phyloP scores from a whole-genome alignment of 2,797 vertebrate species.

The Chloroceryle inda region DNA sequence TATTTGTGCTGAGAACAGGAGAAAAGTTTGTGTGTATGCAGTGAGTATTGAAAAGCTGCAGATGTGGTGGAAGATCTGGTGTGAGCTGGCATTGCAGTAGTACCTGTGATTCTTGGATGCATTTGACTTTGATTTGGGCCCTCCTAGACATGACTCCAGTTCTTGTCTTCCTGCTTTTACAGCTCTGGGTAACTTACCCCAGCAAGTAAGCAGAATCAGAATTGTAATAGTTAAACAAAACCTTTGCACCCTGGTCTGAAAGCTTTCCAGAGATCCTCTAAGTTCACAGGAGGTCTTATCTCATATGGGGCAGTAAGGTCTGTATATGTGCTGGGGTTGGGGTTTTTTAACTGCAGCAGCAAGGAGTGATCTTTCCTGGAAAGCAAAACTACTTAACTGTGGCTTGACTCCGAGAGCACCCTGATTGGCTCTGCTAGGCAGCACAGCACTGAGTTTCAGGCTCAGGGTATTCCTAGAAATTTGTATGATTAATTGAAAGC shows the following conservation, averaged over 20 bases:
- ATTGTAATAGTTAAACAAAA: neutral
- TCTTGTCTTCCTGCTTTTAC: neutral
- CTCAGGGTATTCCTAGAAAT: slow-evolving; percentile 81
- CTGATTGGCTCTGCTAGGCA: slow-evolving; percentile 83
- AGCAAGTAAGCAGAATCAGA: neutral
- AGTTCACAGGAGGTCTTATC: neutral
- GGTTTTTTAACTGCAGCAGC: neutral
- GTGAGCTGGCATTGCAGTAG: neutral
- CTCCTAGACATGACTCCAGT: neutral
- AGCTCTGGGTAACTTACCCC: neutral
- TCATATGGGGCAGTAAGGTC: neutral
- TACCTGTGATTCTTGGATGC: neutral
- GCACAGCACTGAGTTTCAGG: slow-evolving; percentile 72
- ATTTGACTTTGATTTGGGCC: neutral
- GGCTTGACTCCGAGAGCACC: slow-evolving; percentile 68
- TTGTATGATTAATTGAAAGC: slow-evolving; percentile 88
- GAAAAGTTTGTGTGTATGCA: neutral
- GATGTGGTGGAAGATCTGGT: neutral
- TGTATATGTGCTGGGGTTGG: neutral
- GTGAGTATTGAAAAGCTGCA: neutral
- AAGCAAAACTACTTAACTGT: slow-evolving; percentile 69
- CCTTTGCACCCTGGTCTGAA: neutral
- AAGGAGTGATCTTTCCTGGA: slow-evolving; percentile 5
- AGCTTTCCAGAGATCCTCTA: neutral
- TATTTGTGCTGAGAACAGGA: neutral